phyloP scores from a whole-genome alignment of 2,888 invertebrate genomes.

The Myopa tessellatipennis region DNA sequence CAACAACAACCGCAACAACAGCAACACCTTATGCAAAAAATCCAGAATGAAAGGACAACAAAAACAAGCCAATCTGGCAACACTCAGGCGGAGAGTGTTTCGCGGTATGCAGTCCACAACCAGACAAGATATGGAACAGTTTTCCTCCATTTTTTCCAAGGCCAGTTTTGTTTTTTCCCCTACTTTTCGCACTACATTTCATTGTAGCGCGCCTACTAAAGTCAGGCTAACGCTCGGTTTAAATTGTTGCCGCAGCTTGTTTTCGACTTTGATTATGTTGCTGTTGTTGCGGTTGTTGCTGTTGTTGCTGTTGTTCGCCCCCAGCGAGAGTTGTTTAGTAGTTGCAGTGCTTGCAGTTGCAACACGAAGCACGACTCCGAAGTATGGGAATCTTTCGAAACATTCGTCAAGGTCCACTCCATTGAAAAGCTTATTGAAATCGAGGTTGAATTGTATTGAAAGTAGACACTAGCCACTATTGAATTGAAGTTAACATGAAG shows the following conservation, averaged over 20 bases:
- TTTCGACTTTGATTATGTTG: too few relatives aligned
- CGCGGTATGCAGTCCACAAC: not conserved
- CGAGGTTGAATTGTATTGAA: not conserved
- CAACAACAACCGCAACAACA: conserved; percentile 16
- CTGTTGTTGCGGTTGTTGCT: conserved; percentile 15
- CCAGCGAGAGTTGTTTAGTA: conserved; percentile 11
- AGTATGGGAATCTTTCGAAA: conserved; percentile 37
- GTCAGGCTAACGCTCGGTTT: conserved; percentile 7
- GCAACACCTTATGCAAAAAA: conserved; percentile 11
- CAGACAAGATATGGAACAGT: not conserved
- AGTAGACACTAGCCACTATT: not conserved
- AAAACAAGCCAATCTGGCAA: not conserved
- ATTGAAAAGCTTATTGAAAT: not conserved
- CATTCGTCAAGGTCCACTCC: conserved; percentile 23
- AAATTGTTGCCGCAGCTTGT: conserved; percentile 8
- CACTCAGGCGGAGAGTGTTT: not conserved
- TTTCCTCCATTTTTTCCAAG: not conserved
- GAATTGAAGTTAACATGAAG: too few relatives aligned
- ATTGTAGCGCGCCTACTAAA: conserved; percentile 7
- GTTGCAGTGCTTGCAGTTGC: conserved; percentile 1
- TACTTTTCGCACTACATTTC: not conserved
- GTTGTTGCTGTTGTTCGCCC: conserved; percentile 18
- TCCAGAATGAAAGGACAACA: not conserved
- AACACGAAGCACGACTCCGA: conserved; percentile 26
- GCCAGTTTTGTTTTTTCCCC: not conserved